These are phyloP conservation scores for Odontocerum albicorne DNA, from an alignment of 2,888 invertebrate genomes.

Conservation along the genomic window DNA sequence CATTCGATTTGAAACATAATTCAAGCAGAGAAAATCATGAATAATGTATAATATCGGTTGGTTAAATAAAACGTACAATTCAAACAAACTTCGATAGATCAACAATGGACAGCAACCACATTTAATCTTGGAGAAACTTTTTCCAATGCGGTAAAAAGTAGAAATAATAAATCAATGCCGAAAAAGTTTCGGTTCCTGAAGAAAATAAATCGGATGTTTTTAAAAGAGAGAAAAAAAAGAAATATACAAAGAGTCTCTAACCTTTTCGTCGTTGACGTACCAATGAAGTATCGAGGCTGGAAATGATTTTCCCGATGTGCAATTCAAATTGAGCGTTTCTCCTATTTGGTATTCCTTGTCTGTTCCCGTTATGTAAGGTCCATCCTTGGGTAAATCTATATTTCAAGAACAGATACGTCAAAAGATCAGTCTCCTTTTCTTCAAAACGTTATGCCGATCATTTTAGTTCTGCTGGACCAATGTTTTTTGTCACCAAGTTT, in stretches of 20 bases:
- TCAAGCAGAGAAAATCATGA: too few species aligned
- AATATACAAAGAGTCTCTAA: constrained; percentile 37
- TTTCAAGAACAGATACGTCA: constrained; percentile 2
- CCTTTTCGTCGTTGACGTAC: constrained; percentile 67
- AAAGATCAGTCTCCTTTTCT: not conserved
- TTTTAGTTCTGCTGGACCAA: too few species aligned
- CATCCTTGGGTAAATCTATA: constrained; percentile 58
- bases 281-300: constrained; percentile 64
- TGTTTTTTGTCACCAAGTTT: too few species aligned
- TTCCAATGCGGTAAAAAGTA: too few species aligned
- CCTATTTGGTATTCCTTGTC: constrained; percentile 65
- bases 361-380: constrained; percentile 61
- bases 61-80: too few species aligned
- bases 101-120: too few species aligned
- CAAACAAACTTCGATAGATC: too few species aligned
- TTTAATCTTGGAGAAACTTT: too few species aligned
- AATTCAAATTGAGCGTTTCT: constrained; percentile 63
- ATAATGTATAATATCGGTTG: too few species aligned
- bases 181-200: constrained; percentile 5
- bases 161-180: constrained; percentile 7
- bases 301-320: constrained; percentile 65
- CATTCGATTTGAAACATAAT: too few species aligned
- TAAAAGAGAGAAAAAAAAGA: not conserved
- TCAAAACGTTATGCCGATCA: not conserved
- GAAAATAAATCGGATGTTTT: constrained; percentile 5